Conservation (phyloP, 2,888 invertebrate species). For the Sympetrum striolatum region DNA sequence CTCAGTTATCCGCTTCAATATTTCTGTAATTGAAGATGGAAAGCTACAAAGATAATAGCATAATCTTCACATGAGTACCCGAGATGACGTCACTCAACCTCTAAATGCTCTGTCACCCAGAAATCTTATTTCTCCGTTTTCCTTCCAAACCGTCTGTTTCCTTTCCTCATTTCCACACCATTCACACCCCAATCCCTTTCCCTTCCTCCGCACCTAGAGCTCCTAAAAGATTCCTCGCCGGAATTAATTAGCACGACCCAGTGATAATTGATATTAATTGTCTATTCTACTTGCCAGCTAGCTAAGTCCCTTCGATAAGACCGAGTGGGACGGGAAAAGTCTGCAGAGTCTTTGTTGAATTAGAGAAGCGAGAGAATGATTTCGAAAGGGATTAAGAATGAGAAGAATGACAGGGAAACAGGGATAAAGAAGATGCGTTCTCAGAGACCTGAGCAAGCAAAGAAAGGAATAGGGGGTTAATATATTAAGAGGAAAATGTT, state of each 20-base stretch:
- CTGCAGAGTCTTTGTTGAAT: constrained; percentile 25
- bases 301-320: constrained; percentile 17
- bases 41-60: not conserved
- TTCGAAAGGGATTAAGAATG: constrained; percentile 16
- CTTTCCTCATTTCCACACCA: not conserved
- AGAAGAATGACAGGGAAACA: constrained; percentile 41
- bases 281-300: constrained; percentile 39
- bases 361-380: constrained; percentile 1
- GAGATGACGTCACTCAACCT: not conserved
- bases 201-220: not conserved
- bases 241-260: constrained; percentile 45
- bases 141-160: not conserved
- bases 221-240: constrained; percentile 28
- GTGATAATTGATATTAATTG: constrained; percentile 46
- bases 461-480: not conserved
- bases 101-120: not conserved
- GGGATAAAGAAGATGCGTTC: constrained; percentile 26
- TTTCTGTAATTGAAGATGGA: too few relatives aligned
- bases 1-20: too few relatives aligned
- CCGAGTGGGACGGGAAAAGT: constrained; percentile 26
- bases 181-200: not conserved
- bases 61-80: not conserved
- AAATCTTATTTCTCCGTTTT: not conserved
- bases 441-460: constrained; percentile 1
- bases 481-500: not conserved